Percentiles rank a stretch among this genome's conserved stretches.
These are phyloP conservation scores for Sardina pilchardus DNA, from an alignment of 2,113 vertebrate genomes.

Conservation along the genomic window DNA sequence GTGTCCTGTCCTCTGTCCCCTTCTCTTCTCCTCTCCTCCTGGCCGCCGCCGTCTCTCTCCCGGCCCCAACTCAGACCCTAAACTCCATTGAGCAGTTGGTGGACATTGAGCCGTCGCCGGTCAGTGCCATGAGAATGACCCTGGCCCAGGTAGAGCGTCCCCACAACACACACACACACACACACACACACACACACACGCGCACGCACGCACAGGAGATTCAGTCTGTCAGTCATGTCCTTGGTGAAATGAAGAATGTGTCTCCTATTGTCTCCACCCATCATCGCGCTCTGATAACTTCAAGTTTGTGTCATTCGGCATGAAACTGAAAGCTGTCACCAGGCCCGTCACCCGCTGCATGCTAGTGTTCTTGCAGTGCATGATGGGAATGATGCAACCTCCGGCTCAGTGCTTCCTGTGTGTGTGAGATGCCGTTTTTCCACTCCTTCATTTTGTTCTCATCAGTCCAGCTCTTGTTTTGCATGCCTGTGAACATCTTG, in stretches of 20 bases:
- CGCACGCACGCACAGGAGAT: not conserved
- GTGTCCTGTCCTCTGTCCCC: not conserved
- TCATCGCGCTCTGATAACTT: not conserved
- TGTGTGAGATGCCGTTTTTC: not conserved
- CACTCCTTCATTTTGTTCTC: not conserved
- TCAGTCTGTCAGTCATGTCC: not conserved
- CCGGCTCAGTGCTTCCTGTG: not conserved
- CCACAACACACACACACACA: conserved; percentile 24
- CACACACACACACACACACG: conserved; percentile 18
- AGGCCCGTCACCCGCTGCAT: not conserved
- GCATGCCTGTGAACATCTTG: not conserved
- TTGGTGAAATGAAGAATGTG: not conserved
- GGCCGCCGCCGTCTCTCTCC: conserved; percentile 53
- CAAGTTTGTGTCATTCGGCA: not conserved
- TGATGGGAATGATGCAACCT: not conserved
- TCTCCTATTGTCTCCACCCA: not conserved
- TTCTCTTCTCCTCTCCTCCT: not conserved
- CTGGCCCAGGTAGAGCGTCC: conserved; percentile 89
- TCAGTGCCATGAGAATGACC: conserved; percentile 99
- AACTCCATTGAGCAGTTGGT: conserved; percentile 94
- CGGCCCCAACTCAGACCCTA: conserved; percentile 81
- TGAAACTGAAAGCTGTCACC: not conserved
- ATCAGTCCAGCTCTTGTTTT: not conserved
- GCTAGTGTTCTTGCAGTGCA: not conserved
- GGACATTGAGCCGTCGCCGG: conserved; percentile 96